These are phyloP conservation scores for Pyrochroa serraticornis DNA, from an alignment of 2,888 invertebrate genomes.

Conservation along the genomic window DNA sequence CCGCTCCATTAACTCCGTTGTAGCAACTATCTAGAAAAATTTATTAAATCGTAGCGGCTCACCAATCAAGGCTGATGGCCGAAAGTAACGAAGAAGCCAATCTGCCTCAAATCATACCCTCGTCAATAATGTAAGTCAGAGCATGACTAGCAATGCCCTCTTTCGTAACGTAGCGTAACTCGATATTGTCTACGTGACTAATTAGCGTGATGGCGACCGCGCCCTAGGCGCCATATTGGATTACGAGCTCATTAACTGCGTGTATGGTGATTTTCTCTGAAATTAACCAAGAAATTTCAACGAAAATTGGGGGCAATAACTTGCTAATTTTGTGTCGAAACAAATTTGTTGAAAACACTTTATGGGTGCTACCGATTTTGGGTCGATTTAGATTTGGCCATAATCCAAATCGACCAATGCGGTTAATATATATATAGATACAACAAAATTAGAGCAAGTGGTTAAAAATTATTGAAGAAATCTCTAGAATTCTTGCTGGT, in stretches of 20 bases:
- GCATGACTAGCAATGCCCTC: constrained; percentile 14
- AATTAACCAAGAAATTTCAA: constrained; percentile 30
- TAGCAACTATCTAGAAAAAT: constrained; percentile 25
- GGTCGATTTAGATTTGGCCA: constrained; percentile 25
- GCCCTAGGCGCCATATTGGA: constrained; percentile 33
- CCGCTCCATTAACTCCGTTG: constrained; percentile 13
- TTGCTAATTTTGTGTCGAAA: constrained; percentile 26
- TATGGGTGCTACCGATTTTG: not conserved
- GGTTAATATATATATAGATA: not conserved
- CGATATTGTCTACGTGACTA: constrained; percentile 22
- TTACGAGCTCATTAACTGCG: constrained; percentile 4
- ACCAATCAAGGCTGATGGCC: not conserved
- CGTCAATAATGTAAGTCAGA: not conserved
- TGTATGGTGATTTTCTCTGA: constrained; percentile 17
- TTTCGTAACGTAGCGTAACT: constrained; percentile 8
- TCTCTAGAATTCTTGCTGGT: constrained; percentile 1
- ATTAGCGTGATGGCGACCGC: constrained; percentile 27
- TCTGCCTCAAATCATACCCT: too few species aligned
- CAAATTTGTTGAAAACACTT: too few species aligned
- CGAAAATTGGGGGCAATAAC: constrained; percentile 15
- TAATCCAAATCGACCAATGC: constrained; percentile 17
- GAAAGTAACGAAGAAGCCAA: not conserved
- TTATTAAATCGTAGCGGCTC: constrained; percentile 18
- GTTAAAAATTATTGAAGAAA: not conserved
- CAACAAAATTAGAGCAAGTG: constrained; percentile 26